Conservation (phyloP, 2,888 invertebrate species). For the Synanthedon vespiformis region DNA sequence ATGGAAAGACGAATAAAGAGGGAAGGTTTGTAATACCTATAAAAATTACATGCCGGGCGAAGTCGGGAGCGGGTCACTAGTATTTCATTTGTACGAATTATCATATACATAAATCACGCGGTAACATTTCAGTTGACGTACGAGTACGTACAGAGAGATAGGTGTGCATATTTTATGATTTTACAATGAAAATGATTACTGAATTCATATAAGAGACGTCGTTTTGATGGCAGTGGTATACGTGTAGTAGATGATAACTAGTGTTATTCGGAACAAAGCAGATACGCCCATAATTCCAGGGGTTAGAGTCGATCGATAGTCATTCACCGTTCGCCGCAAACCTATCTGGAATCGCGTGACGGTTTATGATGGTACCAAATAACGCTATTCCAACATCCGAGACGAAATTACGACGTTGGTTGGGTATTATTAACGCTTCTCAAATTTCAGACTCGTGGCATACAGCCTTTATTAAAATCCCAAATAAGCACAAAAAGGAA, state of each 20-base stretch:
- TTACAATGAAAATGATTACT: not conserved
- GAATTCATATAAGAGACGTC: not conserved
- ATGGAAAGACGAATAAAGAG: no score
- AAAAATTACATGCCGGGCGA: no score
- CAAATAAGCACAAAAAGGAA: not conserved
- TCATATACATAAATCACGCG: no score
- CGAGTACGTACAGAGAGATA: not conserved
- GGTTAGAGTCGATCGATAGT: conserved; percentile 21
- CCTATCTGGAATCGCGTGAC: conserved; percentile 26
- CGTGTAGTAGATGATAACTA: conserved; percentile 16
- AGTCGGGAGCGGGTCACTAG: no score
- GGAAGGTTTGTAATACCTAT: no score
- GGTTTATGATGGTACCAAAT: conserved; percentile 29
- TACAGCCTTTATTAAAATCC: conserved; percentile 2
- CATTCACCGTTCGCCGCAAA: conserved; percentile 17
- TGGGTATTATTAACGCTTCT: conserved; percentile 11
- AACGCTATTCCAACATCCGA: conserved; percentile 18
- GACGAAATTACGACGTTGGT: conserved; percentile 12
- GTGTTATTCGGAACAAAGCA: conserved; percentile 31
- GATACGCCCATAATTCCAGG: conserved; percentile 22
- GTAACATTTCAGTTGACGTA: no score
- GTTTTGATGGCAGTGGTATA: not conserved
- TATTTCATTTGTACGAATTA: no score
- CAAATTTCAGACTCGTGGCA: conserved; percentile 9
- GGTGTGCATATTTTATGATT: not conserved